A percentile compares a stretch with the other conserved stretches of the same genome.
Evolutionary conservation across 30 jellyfish, hydroid and myxozoan genomes (phyloP).

Genomic region (Rhopilema esculentum): DNA sequence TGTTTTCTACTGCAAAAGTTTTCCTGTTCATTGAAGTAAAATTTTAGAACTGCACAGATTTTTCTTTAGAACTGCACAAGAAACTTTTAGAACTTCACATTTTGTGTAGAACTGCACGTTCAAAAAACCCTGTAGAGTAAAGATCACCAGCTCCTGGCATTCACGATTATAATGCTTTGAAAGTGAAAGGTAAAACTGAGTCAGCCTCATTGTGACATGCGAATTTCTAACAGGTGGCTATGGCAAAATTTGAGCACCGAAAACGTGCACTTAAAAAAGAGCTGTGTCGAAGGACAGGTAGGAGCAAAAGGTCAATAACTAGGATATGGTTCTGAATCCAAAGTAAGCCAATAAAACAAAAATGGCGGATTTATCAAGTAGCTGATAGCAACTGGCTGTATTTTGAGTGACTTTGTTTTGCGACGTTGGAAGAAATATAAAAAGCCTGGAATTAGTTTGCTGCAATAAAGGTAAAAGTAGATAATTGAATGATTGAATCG

Average conservation of each 20-base stretch:
- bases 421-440: not conserved
- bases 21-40: too few species aligned
- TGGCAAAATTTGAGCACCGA: not conserved
- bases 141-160: too few species aligned
- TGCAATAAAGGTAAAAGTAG: not conserved
- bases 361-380: too few species aligned
- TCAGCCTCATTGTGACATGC: not conserved
- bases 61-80: too few species aligned
- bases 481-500: not conserved
- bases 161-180: too few species aligned
- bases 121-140: too few species aligned
- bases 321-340: not conserved
- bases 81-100: too few species aligned
- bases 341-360: not conserved
- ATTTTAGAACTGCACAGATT: too few species aligned
- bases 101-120: too few species aligned
- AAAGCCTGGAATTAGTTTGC: not conserved
- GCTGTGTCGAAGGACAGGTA: slow-evolving; percentile 25
- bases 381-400: too few species aligned
- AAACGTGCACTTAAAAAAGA: slow-evolving; percentile 27
- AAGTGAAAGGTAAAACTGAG: too few species aligned
- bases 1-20: too few species aligned
- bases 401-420: not conserved
- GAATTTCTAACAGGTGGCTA: slow-evolving; percentile 1
- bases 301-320: slow-evolving; percentile 38